These are phyloP conservation scores for Ormyrus pomaceus DNA, from an alignment of 2,888 invertebrate species.

Conservation along the genomic window DNA sequence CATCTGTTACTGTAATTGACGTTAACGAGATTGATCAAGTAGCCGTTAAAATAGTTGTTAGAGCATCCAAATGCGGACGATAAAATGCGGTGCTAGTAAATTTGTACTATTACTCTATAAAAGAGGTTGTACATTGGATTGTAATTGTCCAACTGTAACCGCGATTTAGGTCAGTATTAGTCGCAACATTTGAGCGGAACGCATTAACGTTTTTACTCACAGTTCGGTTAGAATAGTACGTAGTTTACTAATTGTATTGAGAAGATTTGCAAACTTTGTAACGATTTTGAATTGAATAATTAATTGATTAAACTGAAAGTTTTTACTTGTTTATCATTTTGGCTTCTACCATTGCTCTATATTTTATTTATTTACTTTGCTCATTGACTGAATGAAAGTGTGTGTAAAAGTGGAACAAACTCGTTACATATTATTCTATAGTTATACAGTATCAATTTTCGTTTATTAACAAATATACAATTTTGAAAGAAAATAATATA, in stretches of 20 bases:
- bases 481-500: too few relatives aligned
- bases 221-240: neutral
- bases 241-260: neutral
- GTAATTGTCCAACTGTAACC: conserved; percentile 21
- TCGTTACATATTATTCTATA: neutral
- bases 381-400: conserved; percentile 24
- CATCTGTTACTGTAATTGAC: conserved; percentile 16
- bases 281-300: too few relatives aligned
- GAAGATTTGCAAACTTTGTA: neutral
- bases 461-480: too few relatives aligned
- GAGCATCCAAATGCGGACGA: conserved; percentile 10
- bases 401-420: neutral
- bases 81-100: conserved; percentile 36
- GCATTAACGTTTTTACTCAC: neutral
- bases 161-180: conserved; percentile 18
- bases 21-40: conserved; percentile 10
- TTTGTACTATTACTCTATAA: conserved; percentile 40
- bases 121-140: conserved; percentile 13
- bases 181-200: conserved; percentile 7
- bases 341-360: neutral
- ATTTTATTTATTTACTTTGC: conserved; percentile 23
- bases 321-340: neutral
- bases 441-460: too few relatives aligned
- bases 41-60: conserved; percentile 10
- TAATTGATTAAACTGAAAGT: too few relatives aligned